phyloP scores from a whole-genome alignment of 2,797 vertebrate species.

The Loriculus beryllinus region DNA sequence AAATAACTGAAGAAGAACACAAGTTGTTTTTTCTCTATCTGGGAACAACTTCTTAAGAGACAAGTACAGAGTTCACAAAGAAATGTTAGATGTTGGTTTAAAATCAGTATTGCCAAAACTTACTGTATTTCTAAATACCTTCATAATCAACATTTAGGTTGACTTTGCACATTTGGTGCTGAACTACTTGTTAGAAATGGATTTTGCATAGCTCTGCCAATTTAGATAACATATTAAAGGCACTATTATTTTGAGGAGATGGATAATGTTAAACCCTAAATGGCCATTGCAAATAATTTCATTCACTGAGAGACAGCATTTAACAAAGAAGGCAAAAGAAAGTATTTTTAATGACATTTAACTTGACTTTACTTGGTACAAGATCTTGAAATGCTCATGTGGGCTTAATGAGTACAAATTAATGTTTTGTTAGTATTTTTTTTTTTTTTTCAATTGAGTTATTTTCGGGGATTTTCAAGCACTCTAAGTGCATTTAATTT shows the following conservation, averaged over 20 bases:
- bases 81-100: background rate
- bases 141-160: background rate
- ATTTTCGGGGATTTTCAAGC: slow-evolving; percentile 48
- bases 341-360: slow-evolving; percentile 58
- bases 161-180: background rate
- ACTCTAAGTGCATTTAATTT: slow-evolving; percentile 5
- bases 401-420: slow-evolving; percentile 26
- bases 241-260: background rate
- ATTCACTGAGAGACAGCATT: slow-evolving; percentile 31
- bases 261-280: slow-evolving; percentile 22
- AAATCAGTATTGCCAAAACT: background rate
- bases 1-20: background rate
- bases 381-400: slow-evolving; percentile 47
- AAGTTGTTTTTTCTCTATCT: background rate
- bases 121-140: background rate
- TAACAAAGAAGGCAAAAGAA: slow-evolving; percentile 39
- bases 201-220: background rate
- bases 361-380: slow-evolving; percentile 24
- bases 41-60: background rate
- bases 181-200: background rate
- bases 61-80: background rate
- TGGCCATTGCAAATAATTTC: slow-evolving; percentile 43
- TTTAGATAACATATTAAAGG: slow-evolving; percentile 4
- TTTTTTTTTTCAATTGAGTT: slow-evolving; percentile 1
- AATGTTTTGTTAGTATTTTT: background rate